phyloP scores from a whole-genome alignment of 2,797 vertebrate genomes.

The Synanceia verrucosa region DNA sequence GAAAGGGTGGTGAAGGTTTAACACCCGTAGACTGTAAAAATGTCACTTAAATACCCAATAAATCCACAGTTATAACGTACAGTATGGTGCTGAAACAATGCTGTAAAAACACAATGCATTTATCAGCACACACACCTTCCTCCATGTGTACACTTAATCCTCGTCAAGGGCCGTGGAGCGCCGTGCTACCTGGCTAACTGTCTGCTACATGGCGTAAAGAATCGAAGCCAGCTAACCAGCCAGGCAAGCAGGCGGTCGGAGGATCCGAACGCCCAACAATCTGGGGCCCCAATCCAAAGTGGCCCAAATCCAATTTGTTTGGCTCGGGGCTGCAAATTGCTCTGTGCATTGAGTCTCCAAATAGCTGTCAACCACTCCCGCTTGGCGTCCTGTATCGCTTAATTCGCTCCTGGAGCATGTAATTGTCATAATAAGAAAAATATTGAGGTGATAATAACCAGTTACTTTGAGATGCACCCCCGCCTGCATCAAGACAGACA shows the following conservation, averaged over 20 bases:
- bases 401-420: constrained; percentile 87
- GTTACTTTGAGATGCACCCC: constrained; percentile 81
- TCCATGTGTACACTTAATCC: constrained; percentile 28
- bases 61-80: constrained; percentile 27
- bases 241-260: constrained; percentile 60
- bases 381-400: constrained; percentile 85
- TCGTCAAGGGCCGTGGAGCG: constrained; percentile 35
- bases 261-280: constrained; percentile 82
- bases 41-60: constrained; percentile 53
- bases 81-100: constrained; percentile 28
- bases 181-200: constrained; percentile 55
- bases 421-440: constrained; percentile 90
- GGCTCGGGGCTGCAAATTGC: constrained; percentile 87
- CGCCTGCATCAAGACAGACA: constrained; percentile 48
- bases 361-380: constrained; percentile 88
- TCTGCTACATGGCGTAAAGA: constrained; percentile 62
- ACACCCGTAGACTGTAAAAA: constrained; percentile 46
- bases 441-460: constrained; percentile 88
- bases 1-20: constrained; percentile 47
- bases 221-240: constrained; percentile 62
- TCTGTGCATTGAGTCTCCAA: constrained; percentile 88
- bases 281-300: constrained; percentile 84
- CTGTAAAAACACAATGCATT: constrained; percentile 23
- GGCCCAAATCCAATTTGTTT: constrained; percentile 89
- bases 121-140: constrained; percentile 20